Evolutionary conservation across 2,797 vertebrate species (phyloP).

Genomic region (Danio aesculapii): DNA sequence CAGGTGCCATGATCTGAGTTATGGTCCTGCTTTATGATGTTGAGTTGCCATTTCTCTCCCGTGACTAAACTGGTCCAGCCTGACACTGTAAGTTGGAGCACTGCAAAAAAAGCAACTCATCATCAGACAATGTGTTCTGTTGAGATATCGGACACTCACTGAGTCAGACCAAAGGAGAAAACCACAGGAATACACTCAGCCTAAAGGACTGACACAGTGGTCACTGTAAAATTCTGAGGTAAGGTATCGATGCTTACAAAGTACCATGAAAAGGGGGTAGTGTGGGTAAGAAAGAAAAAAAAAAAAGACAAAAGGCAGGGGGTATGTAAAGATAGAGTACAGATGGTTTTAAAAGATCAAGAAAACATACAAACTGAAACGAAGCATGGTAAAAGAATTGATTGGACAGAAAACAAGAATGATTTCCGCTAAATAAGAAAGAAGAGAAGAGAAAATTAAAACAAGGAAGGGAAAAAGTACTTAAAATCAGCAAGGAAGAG

Average conservation of each 20-base stretch:
- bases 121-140: slow-evolving; percentile 12
- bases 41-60: slow-evolving; percentile 45
- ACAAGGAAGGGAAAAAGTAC: too few species aligned
- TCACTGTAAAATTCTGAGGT: background rate
- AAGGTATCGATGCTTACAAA: background rate
- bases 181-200: background rate
- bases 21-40: slow-evolving; percentile 27
- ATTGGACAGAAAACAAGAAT: background rate
- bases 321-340: background rate
- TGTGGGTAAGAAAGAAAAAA: slow-evolving; percentile 2
- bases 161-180: background rate
- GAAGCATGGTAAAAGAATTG: background rate
- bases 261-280: background rate
- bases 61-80: slow-evolving; percentile 47
- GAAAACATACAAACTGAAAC: background rate
- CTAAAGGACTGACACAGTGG: background rate
- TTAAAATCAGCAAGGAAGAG: too few species aligned
- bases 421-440: background rate
- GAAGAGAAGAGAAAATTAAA: too few species aligned
- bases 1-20: slow-evolving; percentile 52
- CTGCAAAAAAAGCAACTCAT: slow-evolving; percentile 32
- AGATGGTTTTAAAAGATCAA: background rate
- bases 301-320: background rate
- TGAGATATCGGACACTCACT: slow-evolving; percentile 14
- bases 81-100: slow-evolving; percentile 14